Evolutionary conservation across 2,888 invertebrate species (phyloP), one percentile per base, ranked within the genome.

Genomic region (Achlya flavicornis): DNA sequence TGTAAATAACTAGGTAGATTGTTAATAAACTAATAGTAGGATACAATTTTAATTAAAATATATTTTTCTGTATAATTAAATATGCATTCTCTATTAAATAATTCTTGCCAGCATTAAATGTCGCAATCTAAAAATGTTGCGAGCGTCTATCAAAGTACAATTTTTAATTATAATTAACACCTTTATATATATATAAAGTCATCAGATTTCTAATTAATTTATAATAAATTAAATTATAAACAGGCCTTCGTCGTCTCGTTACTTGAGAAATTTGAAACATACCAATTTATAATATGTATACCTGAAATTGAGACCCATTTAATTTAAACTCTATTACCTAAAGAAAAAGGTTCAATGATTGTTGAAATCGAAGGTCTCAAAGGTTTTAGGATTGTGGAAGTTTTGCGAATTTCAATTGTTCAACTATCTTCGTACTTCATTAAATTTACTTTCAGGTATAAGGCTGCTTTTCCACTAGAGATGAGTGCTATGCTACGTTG

Each of bases 161-260:
- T 41, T 41, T 4, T 41, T 41, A 48, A 64, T 58, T 64, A 64
- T 48, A 64, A 38, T 64, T 58, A 57, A 64, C 61, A 64, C 38
- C 61, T 64, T 61, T 32, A 33, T 58, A 48, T 32, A 33, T 58
- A 48, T 32, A 43, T 35, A 33, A 64, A 57, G 46, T 38, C 58
- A 14, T 58, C 26, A 19, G 35, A 64, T 61, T 58, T 57, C 16
- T 33, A 38, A 61, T 58, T 61, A 58, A 64, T 61, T 61, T 48
- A 61, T 26, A 58, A 32, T 19, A 46, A 64, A 58, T 61, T 58
- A 64, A 26, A 58, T 61, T 58, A 62, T 19, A 19, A 53, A 19
- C 10, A 19, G 7, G 19, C 53, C 53, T 53, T 53, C 19, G 53
- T 53, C 35, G 35, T 26, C 16, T 3, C 16, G 53, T 53, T 53